Evolutionary conservation across 2,113 vertebrate genomes (phyloP), one percentile per base, ranked within the genome.

Genomic region (Tyrannus savana): DNA sequence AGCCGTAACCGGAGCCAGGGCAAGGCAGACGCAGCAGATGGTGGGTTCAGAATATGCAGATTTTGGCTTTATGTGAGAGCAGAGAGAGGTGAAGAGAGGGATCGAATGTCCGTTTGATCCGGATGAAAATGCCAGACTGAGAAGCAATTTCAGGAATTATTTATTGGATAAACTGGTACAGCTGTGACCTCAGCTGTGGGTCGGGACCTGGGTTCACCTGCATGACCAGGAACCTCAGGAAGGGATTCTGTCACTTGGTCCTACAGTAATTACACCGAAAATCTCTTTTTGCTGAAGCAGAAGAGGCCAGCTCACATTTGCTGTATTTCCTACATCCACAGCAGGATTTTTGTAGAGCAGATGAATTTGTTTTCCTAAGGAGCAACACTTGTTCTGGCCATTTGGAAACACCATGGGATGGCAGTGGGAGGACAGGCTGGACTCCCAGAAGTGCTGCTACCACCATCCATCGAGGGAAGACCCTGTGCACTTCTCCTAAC

Each of bases 401-500:
- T 44, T 49, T 7, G 59, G 41, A 25, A 53, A 64, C 37, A 35
- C 13, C 5, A 1, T 2, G 41, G 53, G 73, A 25, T 5, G n/a
- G 47, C 83, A 92, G 79, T 9, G 6, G 64, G 52, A 76, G 35
- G 31, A 19, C 2, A 1, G 78, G 56, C 39, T 25, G 35, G 60
- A 5, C 31, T 53, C 42, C 72, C 41, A 13, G 0, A 14, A 56
- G 28, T 5, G 24, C 12, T 1, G 3, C 5, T 7, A 50, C 19
- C 80, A 7, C 5, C 10, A 42, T 13, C 44, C 39, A 9, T 0
- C 1, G 2, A 73, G 60, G 12, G 8, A 31, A 60, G 8, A 14
- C 2, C 4, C 12, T 33, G 35, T n/a, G 44, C 21, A 1, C 14
- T 10, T 8, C 50, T 58, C n/a, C 0, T 1, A 47, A 23, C 23